Base-by-base conservation (phyloP, 2,113 vertebrate species). In the Otus sunia region DNA sequence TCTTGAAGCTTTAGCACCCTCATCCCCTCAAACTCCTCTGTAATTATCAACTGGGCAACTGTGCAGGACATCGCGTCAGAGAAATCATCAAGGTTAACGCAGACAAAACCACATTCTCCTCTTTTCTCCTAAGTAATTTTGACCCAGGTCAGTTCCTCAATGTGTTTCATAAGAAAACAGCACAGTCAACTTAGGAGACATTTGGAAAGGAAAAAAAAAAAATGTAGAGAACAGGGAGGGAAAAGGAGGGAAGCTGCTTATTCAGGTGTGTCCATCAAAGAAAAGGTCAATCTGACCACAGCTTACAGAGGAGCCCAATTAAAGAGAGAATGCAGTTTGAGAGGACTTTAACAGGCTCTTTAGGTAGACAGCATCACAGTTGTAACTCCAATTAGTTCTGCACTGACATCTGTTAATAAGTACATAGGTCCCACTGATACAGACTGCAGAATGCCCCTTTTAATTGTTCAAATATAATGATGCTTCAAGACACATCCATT, bases 11-110 rank as follows among this genome's bases (percentile, higher is more conserved):
- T 91, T 22, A 67, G 37, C 22, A 63, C 34, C 34, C 53, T 90
- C 69, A 72, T 78, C 7, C 10, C 37, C 23, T 75, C 69, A 74
- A 74, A 5, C 43, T 66, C 36, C 62, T 76, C 87, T 69, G 21
- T 45, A 74, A 84, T 32, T 32, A 87, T 15, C 30, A 75, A 23
- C 36, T 32, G 41, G 53, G 63, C 68, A 95, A 41, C 56, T 69
- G 76, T 45, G 34, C 45, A 74, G 41, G 36, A 64, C 79, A 72
- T 10, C 11, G 60, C 5, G 12, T 66, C 79, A 71, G 68, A 86
- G 52, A 74, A 90, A 60, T 9, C n/a, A 76, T 1, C 0, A 0
- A 4, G 39, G 22, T 73, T 63, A 55, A 58, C 0, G 0, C 30
- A 49, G 37, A 66, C 16, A 58, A 80, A 86, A 36, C 36, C 75